Conservation (phyloP, 2,797 vertebrate genomes). For the Pseudochaenichthys georgianus region DNA sequence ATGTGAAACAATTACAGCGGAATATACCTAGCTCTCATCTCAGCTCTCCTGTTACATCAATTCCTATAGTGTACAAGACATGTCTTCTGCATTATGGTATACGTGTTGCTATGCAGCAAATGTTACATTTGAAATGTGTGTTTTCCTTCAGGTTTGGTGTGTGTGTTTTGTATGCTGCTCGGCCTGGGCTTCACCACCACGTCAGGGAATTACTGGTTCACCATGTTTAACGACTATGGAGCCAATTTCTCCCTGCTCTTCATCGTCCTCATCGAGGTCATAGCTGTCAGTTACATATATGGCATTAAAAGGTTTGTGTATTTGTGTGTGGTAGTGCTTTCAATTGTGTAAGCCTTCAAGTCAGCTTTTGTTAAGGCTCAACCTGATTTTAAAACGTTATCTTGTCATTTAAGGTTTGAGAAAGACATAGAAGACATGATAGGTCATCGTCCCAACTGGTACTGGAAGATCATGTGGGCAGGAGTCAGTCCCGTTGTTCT, state of each 20-base stretch:
- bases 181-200: conserved; percentile 91
- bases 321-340: not conserved
- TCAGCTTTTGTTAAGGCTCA: not conserved
- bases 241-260: conserved; percentile 92
- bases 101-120: not conserved
- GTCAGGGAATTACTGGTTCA: conserved; percentile 95
- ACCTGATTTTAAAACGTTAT: not conserved
- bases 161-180: conserved; percentile 86
- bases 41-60: not conserved
- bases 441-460: conserved; percentile 87
- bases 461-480: conserved; percentile 91
- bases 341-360: not conserved
- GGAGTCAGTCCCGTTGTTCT: conserved; percentile 89
- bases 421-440: conserved; percentile 92
- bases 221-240: conserved; percentile 94
- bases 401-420: conserved; percentile 86
- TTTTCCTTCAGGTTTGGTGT: conserved; percentile 84
- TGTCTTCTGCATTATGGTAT: not conserved
- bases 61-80: not conserved
- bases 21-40: too few relatives aligned
- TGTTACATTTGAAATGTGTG: not conserved
- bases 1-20: too few relatives aligned
- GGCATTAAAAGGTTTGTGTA: conserved; percentile 88
- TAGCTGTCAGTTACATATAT: conserved; percentile 90
- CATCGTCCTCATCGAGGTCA: conserved; percentile 91